phyloP scores from a whole-genome alignment of 2,888 invertebrate species.

The Epistrophella euchroma region DNA sequence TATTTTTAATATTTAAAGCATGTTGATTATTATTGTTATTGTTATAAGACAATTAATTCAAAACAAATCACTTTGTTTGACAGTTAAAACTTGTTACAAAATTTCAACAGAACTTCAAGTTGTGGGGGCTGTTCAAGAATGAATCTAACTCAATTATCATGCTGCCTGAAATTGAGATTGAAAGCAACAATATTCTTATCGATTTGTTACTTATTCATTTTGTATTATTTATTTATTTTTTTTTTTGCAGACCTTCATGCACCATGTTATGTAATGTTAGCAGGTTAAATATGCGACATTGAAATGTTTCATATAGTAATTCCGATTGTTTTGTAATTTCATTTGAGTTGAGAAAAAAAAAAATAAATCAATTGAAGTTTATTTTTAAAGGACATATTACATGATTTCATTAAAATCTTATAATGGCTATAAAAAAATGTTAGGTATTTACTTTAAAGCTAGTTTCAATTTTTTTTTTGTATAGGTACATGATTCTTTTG shows the following conservation, averaged over 20 bases:
- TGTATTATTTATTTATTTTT: background rate
- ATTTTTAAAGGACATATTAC: slow-evolving; percentile 51
- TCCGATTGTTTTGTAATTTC: slow-evolving; percentile 59
- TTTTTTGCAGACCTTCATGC: slow-evolving; percentile 40
- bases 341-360: slow-evolving; percentile 15
- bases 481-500: too few relatives aligned
- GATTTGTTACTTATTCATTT: slow-evolving; percentile 11
- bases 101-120: slow-evolving; percentile 17
- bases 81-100: slow-evolving; percentile 10
- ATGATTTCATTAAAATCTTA: background rate
- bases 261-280: slow-evolving; percentile 22
- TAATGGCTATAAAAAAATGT: background rate
- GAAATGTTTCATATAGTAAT: slow-evolving; percentile 45
- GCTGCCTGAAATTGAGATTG: slow-evolving; percentile 12
- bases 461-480: background rate
- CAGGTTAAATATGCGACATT: slow-evolving; percentile 48
- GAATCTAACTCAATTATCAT: slow-evolving; percentile 51
- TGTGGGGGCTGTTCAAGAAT: slow-evolving; percentile 5
- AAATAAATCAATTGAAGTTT: slow-evolving; percentile 39
- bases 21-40: background rate
- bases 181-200: slow-evolving; percentile 39
- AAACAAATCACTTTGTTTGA: slow-evolving; percentile 20
- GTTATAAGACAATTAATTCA: slow-evolving; percentile 7
- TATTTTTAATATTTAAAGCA: background rate
- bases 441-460: background rate